Conservation (phyloP, 2,888 invertebrate species). For the Augochlorella aurata region DNA sequence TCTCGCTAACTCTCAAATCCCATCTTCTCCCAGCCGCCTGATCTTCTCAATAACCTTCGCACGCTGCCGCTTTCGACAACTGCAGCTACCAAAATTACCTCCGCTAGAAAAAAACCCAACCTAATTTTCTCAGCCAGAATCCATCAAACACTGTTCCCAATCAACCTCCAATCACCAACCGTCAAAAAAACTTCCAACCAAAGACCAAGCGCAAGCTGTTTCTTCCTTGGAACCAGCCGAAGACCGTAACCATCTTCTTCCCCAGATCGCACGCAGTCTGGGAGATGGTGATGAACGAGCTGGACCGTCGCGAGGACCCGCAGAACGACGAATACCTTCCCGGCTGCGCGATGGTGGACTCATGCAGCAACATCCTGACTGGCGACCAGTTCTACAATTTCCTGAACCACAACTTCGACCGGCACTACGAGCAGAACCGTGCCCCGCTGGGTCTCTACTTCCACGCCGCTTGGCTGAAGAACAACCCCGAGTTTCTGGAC, state of each 20-base stretch:
- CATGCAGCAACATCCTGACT: conserved; percentile 94
- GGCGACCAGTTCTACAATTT: conserved; percentile 97
- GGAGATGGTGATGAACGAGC: conserved; percentile 98
- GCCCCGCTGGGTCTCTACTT: conserved; percentile 95
- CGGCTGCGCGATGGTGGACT: conserved; percentile 97
- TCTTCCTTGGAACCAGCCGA: not conserved
- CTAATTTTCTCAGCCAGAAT: too few species aligned
- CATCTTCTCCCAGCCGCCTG: too few species aligned
- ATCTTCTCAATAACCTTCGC: too few species aligned
- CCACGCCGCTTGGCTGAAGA: conserved; percentile 96
- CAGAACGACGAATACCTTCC: conserved; percentile 93
- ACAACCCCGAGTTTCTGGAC: conserved; percentile 95
- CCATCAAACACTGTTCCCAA: too few species aligned
- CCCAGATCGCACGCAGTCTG: conserved; percentile 92
- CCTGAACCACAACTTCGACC: conserved; percentile 95
- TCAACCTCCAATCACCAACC: too few species aligned
- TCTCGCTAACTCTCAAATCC: too few species aligned
- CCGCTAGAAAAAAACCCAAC: too few species aligned
- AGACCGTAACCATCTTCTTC: not conserved
- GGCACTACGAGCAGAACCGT: conserved; percentile 94
- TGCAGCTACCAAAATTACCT: too few species aligned
- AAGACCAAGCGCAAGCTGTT: not conserved
- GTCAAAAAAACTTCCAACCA: too few species aligned
- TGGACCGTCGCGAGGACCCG: conserved; percentile 95
- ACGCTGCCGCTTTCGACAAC: too few species aligned